A percentile compares a stretch with the other conserved stretches of the same genome.
These are phyloP conservation scores for Ophioninae sp. DNA, from an alignment of 2,888 invertebrate species.

Conservation along the genomic window DNA sequence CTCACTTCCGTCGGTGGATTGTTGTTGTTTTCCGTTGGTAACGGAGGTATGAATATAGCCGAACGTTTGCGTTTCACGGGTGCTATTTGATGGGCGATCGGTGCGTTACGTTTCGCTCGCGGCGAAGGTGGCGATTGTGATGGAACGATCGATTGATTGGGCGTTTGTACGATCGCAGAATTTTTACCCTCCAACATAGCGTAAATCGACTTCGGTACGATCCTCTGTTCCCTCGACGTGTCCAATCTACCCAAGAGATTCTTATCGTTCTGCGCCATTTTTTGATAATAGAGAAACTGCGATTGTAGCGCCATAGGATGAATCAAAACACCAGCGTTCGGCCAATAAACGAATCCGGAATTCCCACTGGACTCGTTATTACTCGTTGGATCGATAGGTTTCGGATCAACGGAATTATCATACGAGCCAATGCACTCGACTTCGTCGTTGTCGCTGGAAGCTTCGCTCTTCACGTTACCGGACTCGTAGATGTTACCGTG, in stretches of 20 bases:
- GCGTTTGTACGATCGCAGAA: conserved; percentile 74
- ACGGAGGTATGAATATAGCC: conserved; percentile 92
- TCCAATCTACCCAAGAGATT: conserved; percentile 65
- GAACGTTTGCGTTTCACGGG: conserved; percentile 89
- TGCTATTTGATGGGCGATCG: conserved; percentile 75
- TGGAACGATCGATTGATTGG: conserved; percentile 44
- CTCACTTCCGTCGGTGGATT: conserved; percentile 93
- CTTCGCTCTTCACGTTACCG: conserved; percentile 84
- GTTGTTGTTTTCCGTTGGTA: conserved; percentile 87
- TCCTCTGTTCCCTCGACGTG: conserved; percentile 73
- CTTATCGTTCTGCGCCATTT: conserved; percentile 84
- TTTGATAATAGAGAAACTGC: conserved; percentile 88
- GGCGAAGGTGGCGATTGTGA: conserved; percentile 70
- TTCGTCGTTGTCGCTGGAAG: conserved; percentile 81
- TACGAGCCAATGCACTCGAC: conserved; percentile 79
- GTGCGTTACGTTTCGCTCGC: conserved; percentile 82
- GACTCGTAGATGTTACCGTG: conserved; percentile 85
- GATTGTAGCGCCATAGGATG: conserved; percentile 89
- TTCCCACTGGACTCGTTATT: conserved; percentile 76
- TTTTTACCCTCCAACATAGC: conserved; percentile 76
- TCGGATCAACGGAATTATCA: conserved; percentile 25
- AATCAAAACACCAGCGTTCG: conserved; percentile 86
- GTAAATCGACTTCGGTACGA: conserved; percentile 80
- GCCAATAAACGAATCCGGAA: conserved; percentile 86
- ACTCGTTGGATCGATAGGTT: conserved; percentile 55